A percentile compares a stretch with the other conserved stretches of the same genome.
These are phyloP conservation scores for Protobothrops flavoviridis DNA, from an alignment of 2,113 vertebrate genomes.

Conservation along the genomic window DNA sequence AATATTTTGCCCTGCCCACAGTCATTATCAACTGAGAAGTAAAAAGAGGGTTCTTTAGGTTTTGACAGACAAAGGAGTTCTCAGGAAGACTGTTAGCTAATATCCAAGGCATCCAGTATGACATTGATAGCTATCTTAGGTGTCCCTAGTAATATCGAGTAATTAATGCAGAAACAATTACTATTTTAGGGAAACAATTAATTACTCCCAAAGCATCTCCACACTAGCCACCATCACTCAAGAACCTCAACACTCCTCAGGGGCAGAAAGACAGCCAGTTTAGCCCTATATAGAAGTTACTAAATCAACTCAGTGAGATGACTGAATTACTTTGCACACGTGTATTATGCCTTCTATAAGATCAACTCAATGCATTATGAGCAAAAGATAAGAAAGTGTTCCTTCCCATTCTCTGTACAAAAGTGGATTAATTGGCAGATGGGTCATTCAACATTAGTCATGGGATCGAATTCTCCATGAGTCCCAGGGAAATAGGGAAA, in stretches of 20 bases:
- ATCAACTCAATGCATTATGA: neutral
- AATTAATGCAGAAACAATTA: neutral
- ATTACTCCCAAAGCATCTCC: neutral
- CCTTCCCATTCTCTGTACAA: neutral
- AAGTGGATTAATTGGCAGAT: neutral
- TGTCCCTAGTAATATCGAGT: neutral
- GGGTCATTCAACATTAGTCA: neutral
- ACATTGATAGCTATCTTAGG: neutral
- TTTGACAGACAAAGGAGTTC: neutral
- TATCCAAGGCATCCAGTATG: neutral
- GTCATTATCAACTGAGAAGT: slow-evolving; percentile 47
- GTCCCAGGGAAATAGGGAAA: neutral
- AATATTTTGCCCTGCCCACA: slow-evolving; percentile 11
- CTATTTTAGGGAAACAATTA: neutral
- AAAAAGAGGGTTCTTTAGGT: neutral
- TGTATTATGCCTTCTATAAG: neutral
- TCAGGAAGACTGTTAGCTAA: neutral
- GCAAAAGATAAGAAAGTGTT: neutral
- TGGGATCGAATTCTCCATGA: neutral
- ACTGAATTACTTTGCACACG: neutral
- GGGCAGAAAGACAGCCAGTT: neutral
- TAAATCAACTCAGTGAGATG: neutral
- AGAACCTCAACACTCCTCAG: neutral
- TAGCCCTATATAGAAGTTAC: neutral
- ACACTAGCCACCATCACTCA: neutral